These are phyloP conservation scores for Rotaria sp. DNA, from an alignment of 2,888 invertebrate species.

Conservation along the genomic window DNA sequence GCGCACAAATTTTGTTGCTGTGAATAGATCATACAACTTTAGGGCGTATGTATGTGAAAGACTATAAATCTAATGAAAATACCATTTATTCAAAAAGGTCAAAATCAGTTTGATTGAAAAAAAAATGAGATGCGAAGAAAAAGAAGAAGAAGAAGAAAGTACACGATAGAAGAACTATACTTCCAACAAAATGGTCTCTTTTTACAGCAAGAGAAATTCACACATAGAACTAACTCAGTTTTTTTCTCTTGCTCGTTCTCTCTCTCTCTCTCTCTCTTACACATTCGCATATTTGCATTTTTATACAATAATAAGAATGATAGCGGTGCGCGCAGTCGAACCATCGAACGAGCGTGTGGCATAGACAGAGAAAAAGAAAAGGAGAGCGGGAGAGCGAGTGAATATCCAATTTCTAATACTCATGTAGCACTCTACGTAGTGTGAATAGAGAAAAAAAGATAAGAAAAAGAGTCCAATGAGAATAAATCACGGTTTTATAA, in stretches of 20 bases:
- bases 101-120: slow-evolving; percentile 27
- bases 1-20: neutral
- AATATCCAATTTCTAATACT: neutral
- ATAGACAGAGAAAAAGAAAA: too few relatives aligned
- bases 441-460: neutral
- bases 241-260: neutral
- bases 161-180: neutral
- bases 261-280: neutral
- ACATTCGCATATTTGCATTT: slow-evolving; percentile 13
- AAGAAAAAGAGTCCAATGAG: neutral
- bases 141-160: neutral
- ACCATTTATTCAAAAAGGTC: slow-evolving; percentile 30
- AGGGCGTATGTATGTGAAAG: neutral
- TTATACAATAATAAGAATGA: slow-evolving; percentile 14
- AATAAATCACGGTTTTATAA: slow-evolving; percentile 5
- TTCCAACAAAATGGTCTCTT: neutral
- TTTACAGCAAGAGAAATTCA: neutral
- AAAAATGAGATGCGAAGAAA: neutral
- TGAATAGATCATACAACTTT: neutral
- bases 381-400: neutral
- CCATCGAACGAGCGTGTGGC: too few relatives aligned
- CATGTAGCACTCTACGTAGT: neutral
- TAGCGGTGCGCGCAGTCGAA: neutral
- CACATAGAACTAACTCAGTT: neutral
- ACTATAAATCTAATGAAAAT: slow-evolving; percentile 29